Conservation (phyloP, 2,888 invertebrate genomes). For the Cheilosia soror region DNA sequence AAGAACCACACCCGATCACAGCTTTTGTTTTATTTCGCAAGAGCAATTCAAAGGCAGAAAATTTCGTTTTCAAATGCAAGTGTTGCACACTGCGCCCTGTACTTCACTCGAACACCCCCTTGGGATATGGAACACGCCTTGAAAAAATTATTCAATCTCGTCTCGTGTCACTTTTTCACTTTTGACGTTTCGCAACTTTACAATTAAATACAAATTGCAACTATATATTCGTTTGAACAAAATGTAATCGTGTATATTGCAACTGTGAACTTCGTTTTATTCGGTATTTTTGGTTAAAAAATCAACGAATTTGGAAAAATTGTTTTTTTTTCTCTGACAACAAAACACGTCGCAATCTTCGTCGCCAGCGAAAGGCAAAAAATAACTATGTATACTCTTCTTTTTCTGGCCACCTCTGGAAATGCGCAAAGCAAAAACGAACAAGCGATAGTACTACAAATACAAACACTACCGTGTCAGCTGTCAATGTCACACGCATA, state of each 20-base stretch:
- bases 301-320: constrained; percentile 34
- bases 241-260: constrained; percentile 27
- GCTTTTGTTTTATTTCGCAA: constrained; percentile 33
- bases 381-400: constrained; percentile 67
- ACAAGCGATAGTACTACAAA: constrained; percentile 52
- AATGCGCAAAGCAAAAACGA: constrained; percentile 55
- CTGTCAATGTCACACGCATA: constrained; percentile 70
- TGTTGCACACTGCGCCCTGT: constrained; percentile 62
- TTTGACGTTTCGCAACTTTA: constrained; percentile 42
- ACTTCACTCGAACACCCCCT: constrained; percentile 41
- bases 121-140: constrained; percentile 66
- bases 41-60: constrained; percentile 32
- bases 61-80: constrained; percentile 62
- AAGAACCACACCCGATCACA: constrained; percentile 58
- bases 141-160: constrained; percentile 53
- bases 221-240: constrained; percentile 16
- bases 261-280: constrained; percentile 18
- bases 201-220: constrained; percentile 18
- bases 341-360: constrained; percentile 73
- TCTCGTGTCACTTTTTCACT: constrained; percentile 48
- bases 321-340: constrained; percentile 63
- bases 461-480: constrained; percentile 17
- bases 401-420: constrained; percentile 64
- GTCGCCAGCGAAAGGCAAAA: constrained; percentile 66
- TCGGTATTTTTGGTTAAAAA: constrained; percentile 20